Evolutionary conservation across 23 tunicate genomes (phyloP), one percentile per base, ranked within the genome.

Genomic region (Halocynthia roretzi): DNA sequence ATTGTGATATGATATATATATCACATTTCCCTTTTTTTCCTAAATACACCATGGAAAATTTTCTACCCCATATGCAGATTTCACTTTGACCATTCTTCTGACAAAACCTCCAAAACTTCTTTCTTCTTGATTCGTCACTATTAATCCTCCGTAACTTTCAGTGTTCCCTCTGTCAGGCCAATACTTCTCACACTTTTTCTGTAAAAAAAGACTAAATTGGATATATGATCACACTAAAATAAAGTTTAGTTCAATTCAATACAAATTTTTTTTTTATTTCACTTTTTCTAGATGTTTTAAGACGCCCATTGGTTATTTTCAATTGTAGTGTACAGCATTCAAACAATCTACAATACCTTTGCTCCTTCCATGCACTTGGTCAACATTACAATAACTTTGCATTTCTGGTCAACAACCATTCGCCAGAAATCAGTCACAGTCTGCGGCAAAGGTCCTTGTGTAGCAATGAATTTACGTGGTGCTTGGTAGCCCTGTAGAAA

Each of bases 171-270:
- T 70, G 5, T 81, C 77, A 8, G 84, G 84, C 84, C 84, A 81
- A 57, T 81, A 81, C 48, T 71, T 71, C 61, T 69, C 84, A 71
- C 84, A 81, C 51, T 81, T 81, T 71, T 20, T 71, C 84, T 81
- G 77, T 65, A 65, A 10, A 6, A 8, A 65, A 31, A 31, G 1
- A 31, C 2, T 1, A 31, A 31, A 31, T 31, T 31, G 44, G 44
- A 31, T 31, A 31, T 31, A 31, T 31, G 4, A 31, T 31, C 44
- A 31, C 44, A 31, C 44, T 0, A 31, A 1, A 31, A 31, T 31
- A 31, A 31, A 31, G 44, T 4, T n/a, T 31, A n/a, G n/a, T n/a
- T n/a, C n/a, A n/a, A n/a, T n/a, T n/a, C n/a, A n/a, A n/a, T n/a
- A n/a, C n/a, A n/a, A n/a, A n/a, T n/a, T n/a, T n/a, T n/a, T n/a